A percentile compares a stretch with the other conserved stretches of the same genome.
These are phyloP conservation scores for Pyxicephalus adspersus DNA, from an alignment of 2,113 vertebrate species.

Conservation along the genomic window DNA sequence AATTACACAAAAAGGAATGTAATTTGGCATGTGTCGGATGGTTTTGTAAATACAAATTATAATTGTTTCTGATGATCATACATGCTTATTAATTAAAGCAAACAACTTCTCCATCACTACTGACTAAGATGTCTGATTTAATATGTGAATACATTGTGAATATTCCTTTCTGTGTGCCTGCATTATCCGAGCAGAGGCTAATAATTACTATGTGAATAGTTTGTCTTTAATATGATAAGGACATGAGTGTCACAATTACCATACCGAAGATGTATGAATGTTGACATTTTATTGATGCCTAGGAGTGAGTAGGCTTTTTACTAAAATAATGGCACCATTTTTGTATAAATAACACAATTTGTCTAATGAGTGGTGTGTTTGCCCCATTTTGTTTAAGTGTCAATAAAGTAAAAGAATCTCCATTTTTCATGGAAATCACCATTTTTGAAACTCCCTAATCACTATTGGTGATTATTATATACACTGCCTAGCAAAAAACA, in stretches of 20 bases:
- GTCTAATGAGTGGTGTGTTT: no score
- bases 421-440: no score
- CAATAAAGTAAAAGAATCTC: no score
- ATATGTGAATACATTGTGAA: constrained; percentile 20
- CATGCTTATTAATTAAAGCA: constrained; percentile 55
- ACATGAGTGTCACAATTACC: constrained; percentile 26
- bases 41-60: constrained; percentile 56
- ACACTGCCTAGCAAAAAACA: no score
- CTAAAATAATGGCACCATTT: no score
- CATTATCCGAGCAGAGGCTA: constrained; percentile 6
- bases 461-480: no score
- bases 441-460: no score
- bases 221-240: constrained; percentile 18
- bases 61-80: constrained; percentile 43
- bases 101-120: constrained; percentile 36
- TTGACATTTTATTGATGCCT: not conserved
- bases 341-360: no score
- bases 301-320: no score
- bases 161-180: not conserved
- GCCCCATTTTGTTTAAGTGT: no score
- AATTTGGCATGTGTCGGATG: constrained; percentile 52
- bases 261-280: not conserved
- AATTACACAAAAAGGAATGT: constrained; percentile 54
- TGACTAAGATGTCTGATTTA: constrained; percentile 51
- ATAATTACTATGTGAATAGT: constrained; percentile 32